Evolutionary conservation across 2,888 invertebrate species (phyloP), one percentile per base, ranked within the genome.

Genomic region (Phortica okadai): DNA sequence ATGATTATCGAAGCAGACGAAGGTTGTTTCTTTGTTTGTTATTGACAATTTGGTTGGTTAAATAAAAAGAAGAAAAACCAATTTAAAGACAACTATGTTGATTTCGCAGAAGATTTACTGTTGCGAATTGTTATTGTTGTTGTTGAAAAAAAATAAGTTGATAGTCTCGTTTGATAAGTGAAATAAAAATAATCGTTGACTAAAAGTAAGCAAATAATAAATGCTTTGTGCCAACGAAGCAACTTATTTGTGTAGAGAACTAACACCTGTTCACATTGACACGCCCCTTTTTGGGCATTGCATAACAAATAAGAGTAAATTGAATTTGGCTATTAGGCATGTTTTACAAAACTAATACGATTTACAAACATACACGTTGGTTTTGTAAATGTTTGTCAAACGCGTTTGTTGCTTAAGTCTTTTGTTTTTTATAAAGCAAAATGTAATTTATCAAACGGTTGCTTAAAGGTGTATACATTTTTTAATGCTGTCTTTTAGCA

Each of bases 1-100:
- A 87, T 87, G 85, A 85, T 88, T 85, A 87, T 85, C 86, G 88
- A 84, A 84, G 82, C 84, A 81, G 82, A 75, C 76, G 80, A 74
- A 74, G 73, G 81, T 76, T 80, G 76, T 56, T 50, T 62, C 3
- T 33, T 33, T 33, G 33, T 33, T 33, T 33, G 33, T 33, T 33
- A 33, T 33, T 33, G 33, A 33, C 33, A 33, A 33, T 33, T 33
- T 33, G 50, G 67, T 33, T 25, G 62, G 73, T 59, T 66, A 21
- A 21, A 21, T 0, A 21, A 21, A 2, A 33, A 33, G 33, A 33
- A 2, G 4, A 4, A 33, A 33, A 33, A 33, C 33, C 33, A 33
- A 33, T 33, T 33, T 33, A 33, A 33, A 33, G 33, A 33, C 33
- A 33, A 33, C 33, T 33, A 33, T 33, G 33, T 33, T 33, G 33